Conservation (phyloP, 1,140 invertebrate species). For the Drosophila ambigua region DNA sequence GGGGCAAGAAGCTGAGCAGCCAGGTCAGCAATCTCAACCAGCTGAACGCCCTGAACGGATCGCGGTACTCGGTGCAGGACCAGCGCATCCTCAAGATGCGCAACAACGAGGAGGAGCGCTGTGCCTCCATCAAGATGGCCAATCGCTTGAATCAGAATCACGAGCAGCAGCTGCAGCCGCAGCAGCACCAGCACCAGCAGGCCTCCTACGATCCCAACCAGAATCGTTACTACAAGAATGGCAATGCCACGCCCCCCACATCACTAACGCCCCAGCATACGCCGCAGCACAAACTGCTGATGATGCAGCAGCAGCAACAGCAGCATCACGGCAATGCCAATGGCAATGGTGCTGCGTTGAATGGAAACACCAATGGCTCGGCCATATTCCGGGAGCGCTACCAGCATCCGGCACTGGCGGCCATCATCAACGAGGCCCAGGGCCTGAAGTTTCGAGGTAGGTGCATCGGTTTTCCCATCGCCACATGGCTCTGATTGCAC, state of each 20-base stretch:
- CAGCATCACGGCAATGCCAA: constrained; percentile 55
- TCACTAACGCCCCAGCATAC: constrained; percentile 77
- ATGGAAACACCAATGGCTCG: constrained; percentile 66
- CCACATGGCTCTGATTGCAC: constrained; percentile 23
- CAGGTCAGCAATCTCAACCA: constrained; percentile 79
- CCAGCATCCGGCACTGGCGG: constrained; percentile 80
- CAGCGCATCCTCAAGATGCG: constrained; percentile 83
- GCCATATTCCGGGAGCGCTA: constrained; percentile 79
- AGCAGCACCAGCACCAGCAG: constrained; percentile 23
- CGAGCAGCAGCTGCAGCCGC: constrained; percentile 37
- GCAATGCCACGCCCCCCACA: constrained; percentile 72
- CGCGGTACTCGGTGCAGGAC: constrained; percentile 78
- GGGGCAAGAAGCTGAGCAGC: constrained; percentile 69
- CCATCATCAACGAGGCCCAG: constrained; percentile 81
- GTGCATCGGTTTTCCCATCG: constrained; percentile 18
- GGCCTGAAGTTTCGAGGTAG: constrained; percentile 81
- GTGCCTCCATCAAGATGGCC: constrained; percentile 74
- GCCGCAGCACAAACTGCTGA: constrained; percentile 66
- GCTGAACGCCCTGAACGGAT: constrained; percentile 71
- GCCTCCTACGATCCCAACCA: constrained; percentile 79
- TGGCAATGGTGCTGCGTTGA: constrained; percentile 59
- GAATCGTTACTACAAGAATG: constrained; percentile 80
- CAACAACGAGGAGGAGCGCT: constrained; percentile 79
- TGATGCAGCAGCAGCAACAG: constrained; percentile 17
- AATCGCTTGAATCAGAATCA: constrained; percentile 76